phyloP scores from a whole-genome alignment of 2,888 invertebrate species.

The Lasioglossum zephyrum region DNA sequence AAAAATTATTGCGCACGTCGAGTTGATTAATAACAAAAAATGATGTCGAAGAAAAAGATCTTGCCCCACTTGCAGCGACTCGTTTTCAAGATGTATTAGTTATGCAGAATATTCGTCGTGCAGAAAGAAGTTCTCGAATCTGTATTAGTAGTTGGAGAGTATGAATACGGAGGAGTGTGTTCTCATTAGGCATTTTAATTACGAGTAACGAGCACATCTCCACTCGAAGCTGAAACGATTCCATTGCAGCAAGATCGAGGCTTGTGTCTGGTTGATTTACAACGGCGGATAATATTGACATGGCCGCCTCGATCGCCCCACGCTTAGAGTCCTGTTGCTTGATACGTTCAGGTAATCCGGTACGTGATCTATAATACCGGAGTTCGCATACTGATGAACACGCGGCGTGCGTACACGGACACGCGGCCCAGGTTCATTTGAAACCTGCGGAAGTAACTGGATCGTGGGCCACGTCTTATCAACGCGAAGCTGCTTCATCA shows the following conservation, averaged over 20 bases:
- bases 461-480: conserved; percentile 1
- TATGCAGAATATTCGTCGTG: background rate
- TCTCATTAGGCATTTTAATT: conserved; percentile 1
- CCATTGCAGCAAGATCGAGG: conserved; percentile 1
- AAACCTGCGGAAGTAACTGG: background rate
- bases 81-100: too few relatives aligned
- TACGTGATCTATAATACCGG: conserved; percentile 58
- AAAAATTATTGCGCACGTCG: too few relatives aligned
- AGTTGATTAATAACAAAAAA: too few relatives aligned
- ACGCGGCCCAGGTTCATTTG: background rate
- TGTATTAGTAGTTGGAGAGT: background rate
- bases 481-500: background rate
- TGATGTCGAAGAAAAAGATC: too few relatives aligned
- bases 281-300: conserved; percentile 50
- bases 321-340: conserved; percentile 47
- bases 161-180: background rate
- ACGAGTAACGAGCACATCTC: background rate
- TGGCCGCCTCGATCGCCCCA: conserved; percentile 42
- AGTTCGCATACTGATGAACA: conserved; percentile 50
- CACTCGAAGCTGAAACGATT: background rate
- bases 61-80: too few relatives aligned
- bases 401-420: background rate
- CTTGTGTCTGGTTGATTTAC: conserved; percentile 48
- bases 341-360: conserved; percentile 55
- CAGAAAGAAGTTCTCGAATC: background rate